Evolutionary conservation across 2,888 invertebrate genomes (phyloP), one percentile per base, ranked within the genome.

Genomic region (Epinotia nisella): DNA sequence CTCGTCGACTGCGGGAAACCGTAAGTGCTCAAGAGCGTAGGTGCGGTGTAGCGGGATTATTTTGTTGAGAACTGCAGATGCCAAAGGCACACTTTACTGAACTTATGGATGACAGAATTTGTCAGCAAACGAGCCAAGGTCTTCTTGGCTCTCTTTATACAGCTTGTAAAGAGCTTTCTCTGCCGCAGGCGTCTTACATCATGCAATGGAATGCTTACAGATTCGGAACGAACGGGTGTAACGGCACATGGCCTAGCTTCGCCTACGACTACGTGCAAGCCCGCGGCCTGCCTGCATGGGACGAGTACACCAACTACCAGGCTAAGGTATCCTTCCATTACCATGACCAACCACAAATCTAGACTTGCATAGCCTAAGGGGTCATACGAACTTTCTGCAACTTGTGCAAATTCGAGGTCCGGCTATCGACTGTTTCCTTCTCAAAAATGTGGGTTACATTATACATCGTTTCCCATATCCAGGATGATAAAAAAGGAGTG

Each of bases 1-100:
- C 87, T 93, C 75, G 88, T 93, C 66, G 93, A 92, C 85, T 92
- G 93, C 84, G 89, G 86, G 3, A 81, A 83, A 11, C 84, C 85
- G 89, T 90, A 39, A 78, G 87, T 84, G 74, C 21, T 15, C 45
- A 9, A n/a, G n/a, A n/a, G n/a, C n/a, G n/a, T n/a, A n/a, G n/a
- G n/a, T n/a, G n/a, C n/a, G n/a, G n/a, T n/a, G n/a, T n/a, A n/a
- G n/a, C n/a, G n/a, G n/a, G n/a, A n/a, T n/a, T n/a, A n/a, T n/a
- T n/a, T n/a, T n/a, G n/a, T n/a, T n/a, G n/a, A n/a, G n/a, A n/a
- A n/a, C 35, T 35, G 35, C 35, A 35, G 29, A 29, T 29, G 5
- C 29, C 29, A 35, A 7, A 9, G 15, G 13, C 15, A 45, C 45
- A 15, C 1, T 45, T 15, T 45, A 45, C 41, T 41, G 3, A 15